These are phyloP conservation scores for Chloroceryle amazona DNA, from an alignment of 2,797 vertebrate genomes.

Conservation along the genomic window DNA sequence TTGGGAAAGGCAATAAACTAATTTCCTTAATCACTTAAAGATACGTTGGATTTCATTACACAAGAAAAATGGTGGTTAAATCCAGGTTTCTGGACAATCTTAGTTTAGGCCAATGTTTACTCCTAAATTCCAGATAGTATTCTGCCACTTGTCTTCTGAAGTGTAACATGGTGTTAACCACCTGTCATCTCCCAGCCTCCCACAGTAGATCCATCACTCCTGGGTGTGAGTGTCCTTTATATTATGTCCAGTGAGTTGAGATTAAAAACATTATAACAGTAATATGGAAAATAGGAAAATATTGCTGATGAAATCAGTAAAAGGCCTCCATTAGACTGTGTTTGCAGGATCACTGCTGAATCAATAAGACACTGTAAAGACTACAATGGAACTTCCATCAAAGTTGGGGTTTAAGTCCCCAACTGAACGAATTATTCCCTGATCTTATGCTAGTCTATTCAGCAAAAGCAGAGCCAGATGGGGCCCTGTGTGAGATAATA, in stretches of 20 bases:
- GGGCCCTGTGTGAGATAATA: neutral
- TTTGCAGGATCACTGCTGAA: neutral
- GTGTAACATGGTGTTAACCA: neutral
- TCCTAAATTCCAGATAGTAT: neutral
- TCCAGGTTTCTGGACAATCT: neutral
- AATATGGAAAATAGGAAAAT: neutral
- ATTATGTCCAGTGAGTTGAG: neutral
- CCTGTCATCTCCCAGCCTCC: neutral
- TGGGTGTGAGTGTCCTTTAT: neutral
- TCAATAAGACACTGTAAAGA: neutral
- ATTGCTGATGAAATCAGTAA: neutral
- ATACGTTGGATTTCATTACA: neutral
- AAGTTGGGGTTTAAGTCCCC: neutral
- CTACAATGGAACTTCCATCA: neutral
- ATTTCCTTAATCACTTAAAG: neutral
- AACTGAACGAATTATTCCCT: neutral
- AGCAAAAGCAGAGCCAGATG: neutral
- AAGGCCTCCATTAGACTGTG: neutral
- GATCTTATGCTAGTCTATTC: neutral
- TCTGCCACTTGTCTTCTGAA: neutral
- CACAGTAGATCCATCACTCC: neutral
- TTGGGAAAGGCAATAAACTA: neutral
- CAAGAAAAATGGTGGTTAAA: neutral
- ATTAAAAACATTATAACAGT: neutral
- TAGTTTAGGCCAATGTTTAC: neutral